Percentiles rank a stretch among this genome's conserved stretches.
Conservation (phyloP, 2,888 invertebrate genomes). For the Clostera curtula region DNA sequence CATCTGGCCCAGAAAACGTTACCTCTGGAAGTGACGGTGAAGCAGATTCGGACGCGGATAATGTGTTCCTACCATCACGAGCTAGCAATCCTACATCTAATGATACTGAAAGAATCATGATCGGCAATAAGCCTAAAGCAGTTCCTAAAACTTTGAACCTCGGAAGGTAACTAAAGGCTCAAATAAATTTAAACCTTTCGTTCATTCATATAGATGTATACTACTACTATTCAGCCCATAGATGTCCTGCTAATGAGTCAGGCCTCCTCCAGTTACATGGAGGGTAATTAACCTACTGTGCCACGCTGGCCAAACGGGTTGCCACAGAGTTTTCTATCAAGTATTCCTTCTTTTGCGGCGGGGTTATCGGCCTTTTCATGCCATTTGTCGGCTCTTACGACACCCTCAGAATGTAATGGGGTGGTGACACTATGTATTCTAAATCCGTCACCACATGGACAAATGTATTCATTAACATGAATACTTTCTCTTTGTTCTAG, state of each 20-base stretch:
- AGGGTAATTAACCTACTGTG: too few species aligned
- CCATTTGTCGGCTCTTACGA: too few species aligned
- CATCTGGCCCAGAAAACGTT: constrained; percentile 80
- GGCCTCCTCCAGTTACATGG: too few species aligned
- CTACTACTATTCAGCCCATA: neutral
- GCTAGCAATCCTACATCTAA: constrained; percentile 44
- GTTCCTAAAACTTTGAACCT: constrained; percentile 65
- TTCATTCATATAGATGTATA: neutral
- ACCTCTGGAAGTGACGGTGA: constrained; percentile 66
- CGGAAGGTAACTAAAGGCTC: constrained; percentile 42
- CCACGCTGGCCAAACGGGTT: too few species aligned
- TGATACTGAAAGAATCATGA: constrained; percentile 30
- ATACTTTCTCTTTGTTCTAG: constrained; percentile 28
- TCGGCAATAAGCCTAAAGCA: constrained; percentile 41
- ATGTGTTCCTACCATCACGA: constrained; percentile 62
- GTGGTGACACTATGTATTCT: too few species aligned
- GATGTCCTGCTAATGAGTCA: neutral
- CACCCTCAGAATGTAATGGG: too few species aligned
- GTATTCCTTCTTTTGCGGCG: too few species aligned
- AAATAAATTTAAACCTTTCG: neutral
- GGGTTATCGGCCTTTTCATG: too few species aligned
- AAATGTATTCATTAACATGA: too few species aligned
- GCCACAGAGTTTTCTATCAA: too few species aligned
- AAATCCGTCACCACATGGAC: too few species aligned
- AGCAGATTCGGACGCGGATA: constrained; percentile 66